A percentile compares a stretch with the other conserved stretches of the same genome.
Evolutionary conservation across 2,888 invertebrate species (phyloP).

Genomic region (Tribolium freemani): DNA sequence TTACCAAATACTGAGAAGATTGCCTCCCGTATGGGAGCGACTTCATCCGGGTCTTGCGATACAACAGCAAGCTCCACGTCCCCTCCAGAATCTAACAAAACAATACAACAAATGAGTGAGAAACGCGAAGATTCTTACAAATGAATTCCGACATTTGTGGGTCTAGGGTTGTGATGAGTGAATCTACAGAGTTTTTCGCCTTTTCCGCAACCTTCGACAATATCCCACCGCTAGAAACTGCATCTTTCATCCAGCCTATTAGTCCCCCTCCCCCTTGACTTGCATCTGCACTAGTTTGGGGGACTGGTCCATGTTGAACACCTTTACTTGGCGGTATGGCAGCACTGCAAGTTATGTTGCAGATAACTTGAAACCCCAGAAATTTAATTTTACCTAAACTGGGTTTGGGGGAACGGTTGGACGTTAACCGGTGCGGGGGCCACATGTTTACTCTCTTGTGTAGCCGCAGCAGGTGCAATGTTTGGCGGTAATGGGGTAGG

Average conservation of each 20-base stretch:
- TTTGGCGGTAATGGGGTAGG: constrained; percentile 47
- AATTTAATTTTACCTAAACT: constrained; percentile 61
- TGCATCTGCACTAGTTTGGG: constrained; percentile 34
- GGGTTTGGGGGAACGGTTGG: constrained; percentile 63
- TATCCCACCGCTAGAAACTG: constrained; percentile 76
- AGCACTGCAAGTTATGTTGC: constrained; percentile 57
- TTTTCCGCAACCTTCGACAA: constrained; percentile 80
- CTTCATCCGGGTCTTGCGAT: constrained; percentile 82
- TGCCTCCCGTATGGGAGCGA: constrained; percentile 83
- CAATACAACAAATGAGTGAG: constrained; percentile 47
- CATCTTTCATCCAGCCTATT: constrained; percentile 79
- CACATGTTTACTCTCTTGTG: constrained; percentile 28
- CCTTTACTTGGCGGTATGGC: constrained; percentile 67
- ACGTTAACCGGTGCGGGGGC: constrained; percentile 23
- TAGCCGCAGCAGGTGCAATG: constrained; percentile 28
- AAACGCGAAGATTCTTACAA: constrained; percentile 71
- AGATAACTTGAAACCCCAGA: not conserved
- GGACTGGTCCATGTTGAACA: constrained; percentile 51
- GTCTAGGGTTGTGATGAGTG: constrained; percentile 89
- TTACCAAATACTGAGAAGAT: constrained; percentile 85
- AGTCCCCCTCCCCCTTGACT: constrained; percentile 71
- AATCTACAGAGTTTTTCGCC: constrained; percentile 85
- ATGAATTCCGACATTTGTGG: constrained; percentile 92
- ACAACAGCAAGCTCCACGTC: constrained; percentile 82
- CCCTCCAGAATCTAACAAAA: constrained; percentile 77